phyloP scores from a whole-genome alignment of 2,113 vertebrate genomes.

The Rissa tridactyla region DNA sequence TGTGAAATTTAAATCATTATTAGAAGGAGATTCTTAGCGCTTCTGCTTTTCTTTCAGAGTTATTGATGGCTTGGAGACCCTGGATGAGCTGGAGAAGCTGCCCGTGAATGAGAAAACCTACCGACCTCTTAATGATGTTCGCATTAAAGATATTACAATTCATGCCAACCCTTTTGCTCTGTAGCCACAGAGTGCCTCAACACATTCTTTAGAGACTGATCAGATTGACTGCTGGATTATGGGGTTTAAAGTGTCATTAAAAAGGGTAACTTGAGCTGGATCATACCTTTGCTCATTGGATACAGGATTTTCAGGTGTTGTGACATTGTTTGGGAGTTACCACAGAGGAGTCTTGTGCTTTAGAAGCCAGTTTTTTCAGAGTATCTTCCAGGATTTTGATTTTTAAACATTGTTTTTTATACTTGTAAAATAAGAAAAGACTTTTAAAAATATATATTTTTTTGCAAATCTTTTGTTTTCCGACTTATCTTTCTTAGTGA shows the following conservation, averaged over 20 bases:
- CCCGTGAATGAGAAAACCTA: conserved; percentile 97
- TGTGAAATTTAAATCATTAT: neutral
- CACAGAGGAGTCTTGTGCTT: neutral
- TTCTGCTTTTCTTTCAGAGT: conserved; percentile 77
- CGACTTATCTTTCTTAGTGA: neutral
- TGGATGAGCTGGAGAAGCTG: conserved; percentile 96
- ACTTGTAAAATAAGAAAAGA: conserved; percentile 27
- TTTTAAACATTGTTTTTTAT: neutral
- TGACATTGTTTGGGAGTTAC: neutral
- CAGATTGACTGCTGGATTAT: neutral
- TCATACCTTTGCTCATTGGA: neutral
- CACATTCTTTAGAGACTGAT: neutral
- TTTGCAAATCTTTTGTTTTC: neutral
- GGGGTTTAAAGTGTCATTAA: neutral
- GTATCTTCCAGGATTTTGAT: neutral
- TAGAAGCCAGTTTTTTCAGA: neutral
- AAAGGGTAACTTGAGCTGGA: neutral
- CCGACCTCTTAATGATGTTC: conserved; percentile 89
- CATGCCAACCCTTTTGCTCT: conserved; percentile 96
- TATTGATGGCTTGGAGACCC: conserved; percentile 93
- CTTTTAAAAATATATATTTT: neutral
- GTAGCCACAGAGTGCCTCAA: conserved; percentile 51
- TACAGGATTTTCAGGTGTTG: neutral
- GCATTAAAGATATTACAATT: conserved; percentile 91
- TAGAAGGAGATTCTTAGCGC: neutral